Evolutionary conservation across 2,113 vertebrate genomes (phyloP), one percentile per base, ranked within the genome.

Genomic region (Trichomycterus rosablanca): DNA sequence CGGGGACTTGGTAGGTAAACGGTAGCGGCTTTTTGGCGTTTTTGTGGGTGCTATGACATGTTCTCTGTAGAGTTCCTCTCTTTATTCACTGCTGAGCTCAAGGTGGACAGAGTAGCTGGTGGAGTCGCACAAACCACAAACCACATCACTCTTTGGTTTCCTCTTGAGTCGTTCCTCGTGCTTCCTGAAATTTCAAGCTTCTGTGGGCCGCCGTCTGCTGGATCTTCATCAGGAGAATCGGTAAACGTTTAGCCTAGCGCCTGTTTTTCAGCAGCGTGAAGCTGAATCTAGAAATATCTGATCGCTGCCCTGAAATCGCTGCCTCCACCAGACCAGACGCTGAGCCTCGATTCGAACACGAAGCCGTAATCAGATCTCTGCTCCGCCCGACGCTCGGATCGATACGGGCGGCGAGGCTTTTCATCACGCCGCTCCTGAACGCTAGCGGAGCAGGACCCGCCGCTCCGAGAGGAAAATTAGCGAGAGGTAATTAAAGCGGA

Each of bases 331-430:
- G n/a, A n/a, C n/a, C 16, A 19, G 16, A 30, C 39, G 32, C 43
- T 48, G 52, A 40, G 30, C 7, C 35, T 49, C 24, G 37, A 16
- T 55, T 46, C 43, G 55, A 54, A 45, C 10, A 5, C 16, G 18
- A 30, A 23, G 30, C 7, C 18, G 20, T 52, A 63, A 63, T 63
- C 50, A 54, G 10, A 8, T 8, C 15, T 7, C n/a, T 55, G 11
- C 62, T 55, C 20, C 7, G 46, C n/a, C 42, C 28, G 11, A 8
- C 9, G 34, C 34, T 35, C 34, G 32, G 32, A 55, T 64, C 51
- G 51, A 64, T 55, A 64, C 34, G 46, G 39, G 20, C 37, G n/a
- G 12, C 45, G 61, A 54, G 54, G 14, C 5, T 63, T 43, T 53
- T 54, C 30, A 46, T 64, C 34, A 55, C 5, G 54, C 18, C 20